Percentiles rank a stretch among this genome's conserved stretches.
phyloP scores from a whole-genome alignment of 92 coral and sea anemone species.

The Siderastrea radians region DNA sequence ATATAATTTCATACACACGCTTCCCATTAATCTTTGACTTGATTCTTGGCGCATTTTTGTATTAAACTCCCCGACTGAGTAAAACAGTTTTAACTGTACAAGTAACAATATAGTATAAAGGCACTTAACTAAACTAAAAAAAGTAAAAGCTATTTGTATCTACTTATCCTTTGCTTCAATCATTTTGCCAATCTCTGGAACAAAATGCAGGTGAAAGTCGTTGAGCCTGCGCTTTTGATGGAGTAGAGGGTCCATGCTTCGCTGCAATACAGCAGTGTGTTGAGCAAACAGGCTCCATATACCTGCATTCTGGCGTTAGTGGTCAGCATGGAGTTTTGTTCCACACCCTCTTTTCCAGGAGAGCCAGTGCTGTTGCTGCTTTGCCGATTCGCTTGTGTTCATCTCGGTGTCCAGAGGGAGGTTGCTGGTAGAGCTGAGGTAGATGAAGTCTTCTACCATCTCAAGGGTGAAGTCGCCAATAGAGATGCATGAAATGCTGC shows the following conservation, averaged over 20 bases:
- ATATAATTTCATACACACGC: too few species aligned
- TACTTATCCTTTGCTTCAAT: too few species aligned
- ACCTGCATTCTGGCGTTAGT: constrained; percentile 1
- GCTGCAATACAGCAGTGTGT: constrained; percentile 20
- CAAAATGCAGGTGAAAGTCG: too few species aligned
- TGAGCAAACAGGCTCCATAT: constrained; percentile 44
- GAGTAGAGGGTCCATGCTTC: constrained; percentile 4
- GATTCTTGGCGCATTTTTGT: not conserved
- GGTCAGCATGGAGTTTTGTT: constrained; percentile 3
- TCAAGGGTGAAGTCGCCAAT: constrained; percentile 12
- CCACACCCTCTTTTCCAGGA: constrained; percentile 22
- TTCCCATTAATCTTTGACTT: too few species aligned
- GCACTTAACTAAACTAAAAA: not conserved
- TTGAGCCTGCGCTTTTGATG: not conserved
- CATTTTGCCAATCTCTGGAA: too few species aligned
- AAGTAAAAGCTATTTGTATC: not conserved
- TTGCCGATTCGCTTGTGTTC: constrained; percentile 10
- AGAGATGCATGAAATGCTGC: constrained; percentile 5
- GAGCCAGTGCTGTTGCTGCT: constrained; percentile 35
- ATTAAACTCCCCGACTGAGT: not conserved
- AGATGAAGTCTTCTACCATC: constrained; percentile 8
- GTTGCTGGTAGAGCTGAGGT: constrained; percentile 30
- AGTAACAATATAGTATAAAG: not conserved
- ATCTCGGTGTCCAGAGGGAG: constrained; percentile 23
- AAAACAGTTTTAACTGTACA: constrained; percentile 5